Base-by-base conservation (phyloP, 2,113 vertebrate genomes). In the Aythya baeri region DNA sequence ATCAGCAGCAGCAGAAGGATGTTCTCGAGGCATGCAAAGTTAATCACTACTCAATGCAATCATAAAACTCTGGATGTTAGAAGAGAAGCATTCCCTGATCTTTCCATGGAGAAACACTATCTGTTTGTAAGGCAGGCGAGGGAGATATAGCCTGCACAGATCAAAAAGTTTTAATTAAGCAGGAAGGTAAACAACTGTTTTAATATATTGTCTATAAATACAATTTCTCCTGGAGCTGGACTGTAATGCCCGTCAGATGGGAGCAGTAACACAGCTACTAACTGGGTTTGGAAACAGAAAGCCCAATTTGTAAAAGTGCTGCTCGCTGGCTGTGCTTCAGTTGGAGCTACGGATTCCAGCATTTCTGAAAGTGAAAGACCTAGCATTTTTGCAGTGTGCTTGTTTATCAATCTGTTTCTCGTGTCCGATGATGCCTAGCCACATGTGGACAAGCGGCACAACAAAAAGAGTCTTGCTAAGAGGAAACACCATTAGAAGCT, bases 91-190 rank as follows among this genome's bases (percentile, higher is more conserved):
- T 80, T 90, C 83, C 83, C 86, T 87, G n/a, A 76, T 91, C 80
- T 79, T 96, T 50, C 83, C 83, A 38, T 31, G n/a, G 78, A 94
- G 92, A 85, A 94, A 94, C 38, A 72, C 84, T 91, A 79, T 29
- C 59, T 0, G 0, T 75, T 41, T 67, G 68, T 82, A 82, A 89
- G 49, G 66, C 81, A 91, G 89, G 57, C 62, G 38, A n/a, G 86
- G 91, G 89, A 94, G 77, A 95, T 65, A 84, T 0, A 89, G 77
- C 50, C 81, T 89, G 93, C 89, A 76, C 71, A 73, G 58, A 76
- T 21, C 70, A 71, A 75, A 72, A 91, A 92, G 62, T 58, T 92
- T 87, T 93, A 94, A 94, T 96, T 96, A 94, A 89, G 59, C 74
- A 92, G 62, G 58, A 95, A 94, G 44, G 88, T 92, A 90, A 93